A percentile compares a stretch with the other conserved stretches of the same genome.
Conservation (phyloP, 2,888 invertebrate genomes). For the Volucella inflata region DNA sequence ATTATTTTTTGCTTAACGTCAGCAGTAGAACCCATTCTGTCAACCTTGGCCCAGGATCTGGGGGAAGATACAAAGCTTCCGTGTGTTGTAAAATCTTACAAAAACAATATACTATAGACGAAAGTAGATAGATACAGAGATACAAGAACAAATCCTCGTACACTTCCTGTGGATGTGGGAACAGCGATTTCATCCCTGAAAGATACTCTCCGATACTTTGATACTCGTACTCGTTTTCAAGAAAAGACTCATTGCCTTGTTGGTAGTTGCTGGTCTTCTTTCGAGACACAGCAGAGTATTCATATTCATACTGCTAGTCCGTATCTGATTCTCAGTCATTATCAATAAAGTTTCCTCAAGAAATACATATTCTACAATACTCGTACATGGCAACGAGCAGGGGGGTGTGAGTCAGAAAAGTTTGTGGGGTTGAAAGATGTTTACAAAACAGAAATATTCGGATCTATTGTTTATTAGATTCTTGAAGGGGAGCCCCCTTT, state of each 20-base stretch:
- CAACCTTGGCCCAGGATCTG: not conserved
- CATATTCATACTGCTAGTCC: slow-evolving; percentile 5
- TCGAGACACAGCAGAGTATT: slow-evolving; percentile 5
- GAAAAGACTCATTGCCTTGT: slow-evolving; percentile 26
- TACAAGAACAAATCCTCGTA: not conserved
- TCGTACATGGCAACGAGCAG: slow-evolving; percentile 40
- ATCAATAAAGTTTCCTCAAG: slow-evolving; percentile 72
- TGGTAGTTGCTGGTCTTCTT: not conserved
- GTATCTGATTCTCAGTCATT: slow-evolving; percentile 70
- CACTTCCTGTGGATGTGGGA: slow-evolving; percentile 21
- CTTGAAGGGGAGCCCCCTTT: slow-evolving; percentile 24
- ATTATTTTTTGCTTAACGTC: slow-evolving; percentile 71
- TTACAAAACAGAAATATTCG: slow-evolving; percentile 62
- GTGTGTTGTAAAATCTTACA: slow-evolving; percentile 55
- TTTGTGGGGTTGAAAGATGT: slow-evolving; percentile 22
- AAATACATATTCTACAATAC: too few species aligned
- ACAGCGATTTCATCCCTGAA: slow-evolving; percentile 5
- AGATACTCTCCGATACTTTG: not conserved
- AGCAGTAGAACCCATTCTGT: slow-evolving; percentile 59
- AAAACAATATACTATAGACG: slow-evolving; percentile 67
- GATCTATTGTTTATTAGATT: slow-evolving; percentile 69
- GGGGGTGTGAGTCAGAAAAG: not conserved
- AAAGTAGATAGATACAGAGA: slow-evolving; percentile 15
- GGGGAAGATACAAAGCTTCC: slow-evolving; percentile 15
- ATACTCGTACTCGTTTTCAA: slow-evolving; percentile 42